Evolutionary conservation across 1,140 invertebrate genomes (phyloP).

Genomic region (Cydia fagiglandana): DNA sequence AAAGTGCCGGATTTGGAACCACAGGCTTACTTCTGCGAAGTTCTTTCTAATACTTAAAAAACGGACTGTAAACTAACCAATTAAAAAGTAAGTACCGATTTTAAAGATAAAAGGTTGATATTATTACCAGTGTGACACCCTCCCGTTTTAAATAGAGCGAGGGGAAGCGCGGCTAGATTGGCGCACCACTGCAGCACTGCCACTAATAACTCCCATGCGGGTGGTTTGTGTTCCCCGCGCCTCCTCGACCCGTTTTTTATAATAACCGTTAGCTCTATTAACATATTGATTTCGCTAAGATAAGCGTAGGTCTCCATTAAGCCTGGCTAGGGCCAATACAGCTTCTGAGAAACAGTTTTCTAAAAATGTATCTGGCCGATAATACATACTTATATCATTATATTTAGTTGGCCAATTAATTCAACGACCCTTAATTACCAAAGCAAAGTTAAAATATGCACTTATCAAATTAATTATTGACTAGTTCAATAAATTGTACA

Average conservation of each 20-base stretch:
- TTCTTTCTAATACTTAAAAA: too few species aligned
- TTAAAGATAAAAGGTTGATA: constrained; percentile 48
- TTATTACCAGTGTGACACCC: constrained; percentile 54
- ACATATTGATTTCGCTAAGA: constrained; percentile 59
- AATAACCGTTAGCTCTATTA: constrained; percentile 59
- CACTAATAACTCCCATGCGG: constrained; percentile 63
- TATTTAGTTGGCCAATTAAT: too few species aligned
- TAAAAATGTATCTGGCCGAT: too few species aligned
- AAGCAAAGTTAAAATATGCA: too few species aligned
- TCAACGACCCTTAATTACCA: too few species aligned
- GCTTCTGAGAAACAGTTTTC: neutral
- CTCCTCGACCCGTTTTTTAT: constrained; percentile 47
- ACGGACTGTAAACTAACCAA: too few species aligned
- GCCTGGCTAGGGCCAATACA: neutral
- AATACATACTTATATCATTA: too few species aligned
- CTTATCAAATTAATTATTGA: too few species aligned
- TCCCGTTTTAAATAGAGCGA: constrained; percentile 59
- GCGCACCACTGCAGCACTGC: constrained; percentile 59
- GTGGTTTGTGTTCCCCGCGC: constrained; percentile 49
- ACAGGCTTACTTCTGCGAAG: too few species aligned
- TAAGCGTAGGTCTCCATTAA: constrained; percentile 43
- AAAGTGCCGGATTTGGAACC: too few species aligned
- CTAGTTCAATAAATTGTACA: too few species aligned
- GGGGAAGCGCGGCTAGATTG: constrained; percentile 60
- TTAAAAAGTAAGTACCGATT: constrained; percentile 4